Evolutionary conservation across 2,888 invertebrate genomes (phyloP), one percentile per base, ranked within the genome.

Genomic region (Drosophila prostipennis): DNA sequence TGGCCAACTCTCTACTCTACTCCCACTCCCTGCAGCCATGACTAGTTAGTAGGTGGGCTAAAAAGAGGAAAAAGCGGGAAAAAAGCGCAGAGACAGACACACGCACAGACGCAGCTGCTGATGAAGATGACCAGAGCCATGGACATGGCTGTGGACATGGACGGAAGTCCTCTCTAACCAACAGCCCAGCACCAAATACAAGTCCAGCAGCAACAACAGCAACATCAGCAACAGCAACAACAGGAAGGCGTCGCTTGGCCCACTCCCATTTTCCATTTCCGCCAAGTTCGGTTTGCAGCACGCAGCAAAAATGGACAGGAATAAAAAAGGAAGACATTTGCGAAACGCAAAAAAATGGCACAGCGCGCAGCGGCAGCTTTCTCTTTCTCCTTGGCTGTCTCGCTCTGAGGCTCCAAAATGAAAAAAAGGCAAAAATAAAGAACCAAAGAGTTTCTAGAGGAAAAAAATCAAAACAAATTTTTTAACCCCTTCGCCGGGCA

Each of bases 131-230:
- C 89, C 89, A 83, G 69, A 67, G 60, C 65, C 67, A 70, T 67
- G 78, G 71, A 58, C 78, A 74, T 52, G 59, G 77, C 61, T 57
- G 79, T 61, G 69, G 67, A 71, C 77, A 81, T 58, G 74, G 61
- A 84, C 88, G 88, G 86, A 84, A 88, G 72, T 82, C 68, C 80
- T 74, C 89, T 83, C 84, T 84, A 89, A 84, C 83, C 88, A 89
- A 85, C 77, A 87, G 71, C 60, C 71, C 81, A 81, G 46, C 71
- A 58, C 42, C 76, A 65, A 70, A 72, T 54, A 70, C 76, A 61
- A 65, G 70, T 70, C 55, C 61, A 64, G 63, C 58, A 60, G 40
- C 34, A 73, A 52, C 58, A 61, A 49, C 58, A 49, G 11, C 51
- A 54, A 19, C 80, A 79, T 75, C 73, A 79, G 58, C 64, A 55